Evolutionary conservation across 2,888 invertebrate species (phyloP).

Genomic region (Drosophila birchii): DNA sequence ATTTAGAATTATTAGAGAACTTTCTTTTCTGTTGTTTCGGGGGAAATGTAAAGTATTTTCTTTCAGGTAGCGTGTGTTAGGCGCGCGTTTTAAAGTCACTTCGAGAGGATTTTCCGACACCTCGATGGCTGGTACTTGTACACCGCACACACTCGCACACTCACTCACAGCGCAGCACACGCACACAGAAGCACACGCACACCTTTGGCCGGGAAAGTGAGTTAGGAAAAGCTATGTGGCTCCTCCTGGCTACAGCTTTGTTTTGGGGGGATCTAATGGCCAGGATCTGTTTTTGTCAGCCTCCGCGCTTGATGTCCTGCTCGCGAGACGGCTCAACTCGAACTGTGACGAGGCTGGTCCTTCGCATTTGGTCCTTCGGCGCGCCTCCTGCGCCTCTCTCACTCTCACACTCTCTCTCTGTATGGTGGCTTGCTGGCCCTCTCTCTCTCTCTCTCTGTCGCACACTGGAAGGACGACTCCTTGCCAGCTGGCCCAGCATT

Average conservation of each 20-base stretch:
- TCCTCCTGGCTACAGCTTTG: slow-evolving; percentile 19
- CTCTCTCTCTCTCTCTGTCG: slow-evolving; percentile 46
- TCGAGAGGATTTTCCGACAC: slow-evolving; percentile 39
- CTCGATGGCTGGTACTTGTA: slow-evolving; percentile 36
- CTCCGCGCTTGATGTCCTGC: slow-evolving; percentile 74
- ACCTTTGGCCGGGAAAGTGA: slow-evolving; percentile 62
- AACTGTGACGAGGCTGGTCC: slow-evolving; percentile 67
- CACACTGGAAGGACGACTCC: slow-evolving; percentile 52
- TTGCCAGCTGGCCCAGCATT: slow-evolving; percentile 78
- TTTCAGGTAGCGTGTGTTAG: slow-evolving; percentile 31
- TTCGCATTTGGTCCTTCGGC: slow-evolving; percentile 30
- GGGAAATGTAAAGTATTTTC: slow-evolving; percentile 6
- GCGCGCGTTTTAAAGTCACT: slow-evolving; percentile 44
- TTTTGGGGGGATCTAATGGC: slow-evolving; percentile 3
- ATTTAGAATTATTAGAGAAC: not conserved
- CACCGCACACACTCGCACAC: slow-evolving; percentile 24
- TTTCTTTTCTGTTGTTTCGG: not conserved
- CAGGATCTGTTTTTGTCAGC: slow-evolving; percentile 48
- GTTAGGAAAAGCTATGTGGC: slow-evolving; percentile 20
- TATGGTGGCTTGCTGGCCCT: too few relatives aligned
- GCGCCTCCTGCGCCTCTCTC: slow-evolving; percentile 29
- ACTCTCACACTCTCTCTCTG: slow-evolving; percentile 30
- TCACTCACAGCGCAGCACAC: slow-evolving; percentile 36
- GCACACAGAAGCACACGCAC: slow-evolving; percentile 37
- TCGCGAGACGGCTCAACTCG: slow-evolving; percentile 79